Conservation (phyloP, 2,888 invertebrate species). For the Dermolepida albohirtum region DNA sequence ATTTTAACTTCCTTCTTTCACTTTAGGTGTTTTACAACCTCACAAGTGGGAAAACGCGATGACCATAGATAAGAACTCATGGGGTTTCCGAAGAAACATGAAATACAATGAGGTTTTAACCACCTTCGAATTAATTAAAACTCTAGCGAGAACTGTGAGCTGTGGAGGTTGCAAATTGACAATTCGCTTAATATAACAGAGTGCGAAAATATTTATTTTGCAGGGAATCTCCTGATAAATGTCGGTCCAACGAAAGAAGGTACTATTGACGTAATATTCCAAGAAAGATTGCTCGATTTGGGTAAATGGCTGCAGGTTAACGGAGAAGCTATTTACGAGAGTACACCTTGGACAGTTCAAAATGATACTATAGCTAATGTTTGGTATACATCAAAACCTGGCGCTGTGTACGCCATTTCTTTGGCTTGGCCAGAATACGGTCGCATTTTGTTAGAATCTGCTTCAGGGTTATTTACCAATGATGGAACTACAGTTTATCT, state of each 20-base stretch:
- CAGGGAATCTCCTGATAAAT: constrained; percentile 85
- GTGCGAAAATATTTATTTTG: not conserved
- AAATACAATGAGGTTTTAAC: constrained; percentile 75
- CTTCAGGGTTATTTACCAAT: constrained; percentile 53
- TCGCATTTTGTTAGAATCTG: constrained; percentile 67
- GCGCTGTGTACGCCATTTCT: constrained; percentile 74
- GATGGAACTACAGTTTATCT: constrained; percentile 62
- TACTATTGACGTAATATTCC: constrained; percentile 85
- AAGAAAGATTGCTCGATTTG: constrained; percentile 82
- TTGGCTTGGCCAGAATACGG: constrained; percentile 76
- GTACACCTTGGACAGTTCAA: constrained; percentile 82
- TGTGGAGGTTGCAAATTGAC: constrained; percentile 78
- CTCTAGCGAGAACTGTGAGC: constrained; percentile 82
- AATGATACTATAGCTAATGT: constrained; percentile 81
- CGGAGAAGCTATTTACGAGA: constrained; percentile 87
- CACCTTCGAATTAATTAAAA: constrained; percentile 75
- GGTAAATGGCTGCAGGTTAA: constrained; percentile 84
- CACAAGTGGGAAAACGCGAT: constrained; percentile 98
- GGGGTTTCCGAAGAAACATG: constrained; percentile 87
- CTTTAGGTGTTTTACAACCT: constrained; percentile 69
- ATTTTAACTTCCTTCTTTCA: not conserved
- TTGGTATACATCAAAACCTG: constrained; percentile 75
- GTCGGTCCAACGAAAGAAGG: constrained; percentile 94
- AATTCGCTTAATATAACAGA: not conserved
- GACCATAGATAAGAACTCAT: constrained; percentile 87